These are phyloP conservation scores for Hydrophis major DNA, from an alignment of 2,797 vertebrate genomes.

Conservation along the genomic window DNA sequence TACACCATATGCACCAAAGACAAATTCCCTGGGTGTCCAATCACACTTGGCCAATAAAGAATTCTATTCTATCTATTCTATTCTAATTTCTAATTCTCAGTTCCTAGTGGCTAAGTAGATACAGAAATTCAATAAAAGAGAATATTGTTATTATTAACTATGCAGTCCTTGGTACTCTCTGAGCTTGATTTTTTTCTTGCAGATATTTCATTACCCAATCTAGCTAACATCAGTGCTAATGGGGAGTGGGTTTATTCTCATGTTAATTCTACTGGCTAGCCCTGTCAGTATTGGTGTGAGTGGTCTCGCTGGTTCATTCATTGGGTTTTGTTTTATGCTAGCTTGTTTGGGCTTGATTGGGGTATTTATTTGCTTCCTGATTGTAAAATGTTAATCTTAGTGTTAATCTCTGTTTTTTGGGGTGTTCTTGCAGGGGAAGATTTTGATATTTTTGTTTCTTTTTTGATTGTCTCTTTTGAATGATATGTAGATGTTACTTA, in stretches of 20 bases:
- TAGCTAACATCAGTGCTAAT: background rate
- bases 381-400: background rate
- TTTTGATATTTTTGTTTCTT: background rate
- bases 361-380: background rate
- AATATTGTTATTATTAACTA: background rate
- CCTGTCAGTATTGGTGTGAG: background rate
- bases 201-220: background rate
- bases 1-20: too few species aligned
- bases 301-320: background rate
- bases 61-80: too few species aligned
- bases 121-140: background rate
- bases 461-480: too few species aligned
- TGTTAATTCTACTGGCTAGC: background rate
- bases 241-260: background rate
- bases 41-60: too few species aligned
- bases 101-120: background rate
- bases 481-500: background rate
- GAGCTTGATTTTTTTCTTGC: background rate
- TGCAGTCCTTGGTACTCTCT: background rate
- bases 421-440: background rate
- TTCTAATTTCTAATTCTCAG: background rate
- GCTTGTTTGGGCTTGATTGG: background rate
- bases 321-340: background rate
- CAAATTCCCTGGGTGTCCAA: too few species aligned
- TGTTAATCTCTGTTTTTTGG: background rate